Evolutionary conservation across 2,888 invertebrate species (phyloP).

Genomic region (Lutraria lutraria): DNA sequence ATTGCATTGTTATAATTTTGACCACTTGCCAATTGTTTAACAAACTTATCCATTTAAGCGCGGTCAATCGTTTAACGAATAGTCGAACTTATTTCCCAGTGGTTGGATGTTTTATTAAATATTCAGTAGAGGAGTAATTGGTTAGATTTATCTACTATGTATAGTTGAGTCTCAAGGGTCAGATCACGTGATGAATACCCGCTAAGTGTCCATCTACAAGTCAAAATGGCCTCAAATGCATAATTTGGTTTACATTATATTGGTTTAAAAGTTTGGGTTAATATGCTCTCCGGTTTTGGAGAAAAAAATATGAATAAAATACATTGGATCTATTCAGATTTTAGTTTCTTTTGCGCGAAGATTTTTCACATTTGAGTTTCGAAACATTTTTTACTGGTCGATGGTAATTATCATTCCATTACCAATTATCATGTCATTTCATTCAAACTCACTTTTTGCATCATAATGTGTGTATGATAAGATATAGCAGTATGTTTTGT

Average conservation of each 20-base stretch:
- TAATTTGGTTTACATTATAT: neutral
- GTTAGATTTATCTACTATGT: neutral
- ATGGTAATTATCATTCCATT: neutral
- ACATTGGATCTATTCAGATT: no score
- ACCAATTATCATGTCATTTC: neutral
- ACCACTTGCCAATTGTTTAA: conserved; percentile 1
- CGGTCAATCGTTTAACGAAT: neutral
- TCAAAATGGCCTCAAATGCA: neutral
- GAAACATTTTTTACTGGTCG: neutral
- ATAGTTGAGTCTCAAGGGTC: neutral
- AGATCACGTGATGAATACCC: neutral
- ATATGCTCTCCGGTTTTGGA: no score
- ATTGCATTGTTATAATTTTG: conserved; percentile 6
- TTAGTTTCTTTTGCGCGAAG: no score
- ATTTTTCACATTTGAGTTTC: no score
- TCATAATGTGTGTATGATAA: neutral
- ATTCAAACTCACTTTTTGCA: neutral
- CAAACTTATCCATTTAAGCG: conserved; percentile 10
- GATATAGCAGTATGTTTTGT: neutral
- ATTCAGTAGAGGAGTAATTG: conserved; percentile 1
- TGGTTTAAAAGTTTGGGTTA: no score
- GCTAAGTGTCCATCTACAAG: no score
- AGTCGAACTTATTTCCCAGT: neutral
- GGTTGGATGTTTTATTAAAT: neutral
- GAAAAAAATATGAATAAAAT: no score